Base-by-base conservation (phyloP, 2,797 vertebrate species). In the Phrynocephalus guinanensis region DNA sequence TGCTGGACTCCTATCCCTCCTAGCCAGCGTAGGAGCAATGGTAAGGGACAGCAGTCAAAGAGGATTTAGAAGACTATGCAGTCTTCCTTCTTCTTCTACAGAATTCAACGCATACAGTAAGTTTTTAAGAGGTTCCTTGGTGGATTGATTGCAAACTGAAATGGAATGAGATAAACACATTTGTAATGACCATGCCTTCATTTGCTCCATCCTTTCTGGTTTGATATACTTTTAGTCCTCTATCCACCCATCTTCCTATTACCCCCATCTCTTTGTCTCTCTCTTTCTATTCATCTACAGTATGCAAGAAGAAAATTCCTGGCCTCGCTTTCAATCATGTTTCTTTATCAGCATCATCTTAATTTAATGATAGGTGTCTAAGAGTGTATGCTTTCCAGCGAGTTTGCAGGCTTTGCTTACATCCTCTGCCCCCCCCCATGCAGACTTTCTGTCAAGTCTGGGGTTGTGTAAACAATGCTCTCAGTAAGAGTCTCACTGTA, bases 401-500 rank as follows among this genome's bases (percentile, higher is more conserved):
- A 88, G 68, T 38, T 0, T 7, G 56, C 16, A 60, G 18, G 2
- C 20, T 90, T 93, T 78, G 67, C 24, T 83, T 93, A 83, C 90
- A 60, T 84, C 87, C 63, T 88, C 28, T 71, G 1, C 77, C 79
- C 84, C 80, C 85, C 92, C 93, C 52, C 76, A 70, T 60, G 52
- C 48, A 79, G 24, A 75, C 76, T 89, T 95, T 94, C 28, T 76
- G 82, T 84, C 87, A 52, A 6, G 84, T 89, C 86, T 86, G 75
- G 28, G 83, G 22, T 68, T 91, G 16, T 38, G 73, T 86, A 89
- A 83, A 84, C 48, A 90, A 90, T 79, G 33, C 77, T 92, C 73
- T 90, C 89, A 84, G 85, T 94, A 94, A 93, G 89, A 91, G 92
- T 87, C 89, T 93, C 87, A 91, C 80, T 81, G 86, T 63, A 90